A percentile compares a stretch with the other conserved stretches of the same genome.
phyloP scores from a whole-genome alignment of 2,888 invertebrate genomes.

The Netelia fuscicornis region DNA sequence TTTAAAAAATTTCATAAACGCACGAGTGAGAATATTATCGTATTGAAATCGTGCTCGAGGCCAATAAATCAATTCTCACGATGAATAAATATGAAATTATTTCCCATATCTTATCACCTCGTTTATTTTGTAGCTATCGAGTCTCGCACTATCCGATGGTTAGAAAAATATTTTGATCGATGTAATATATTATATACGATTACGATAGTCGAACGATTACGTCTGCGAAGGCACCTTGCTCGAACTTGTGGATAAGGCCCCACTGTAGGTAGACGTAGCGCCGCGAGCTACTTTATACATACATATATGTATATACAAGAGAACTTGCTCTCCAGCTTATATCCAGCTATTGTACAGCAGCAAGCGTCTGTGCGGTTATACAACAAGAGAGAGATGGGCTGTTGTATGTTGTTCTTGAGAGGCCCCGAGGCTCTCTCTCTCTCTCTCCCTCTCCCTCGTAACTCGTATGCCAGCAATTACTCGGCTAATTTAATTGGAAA shows the following conservation, averaged over 20 bases:
- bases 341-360: constrained; percentile 20
- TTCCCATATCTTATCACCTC: too few species aligned
- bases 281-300: constrained; percentile 12
- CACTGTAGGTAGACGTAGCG: constrained; percentile 32
- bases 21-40: too few species aligned
- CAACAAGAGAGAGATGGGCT: constrained; percentile 1
- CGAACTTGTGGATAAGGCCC: constrained; percentile 34
- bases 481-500: constrained; percentile 72
- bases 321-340: constrained; percentile 41
- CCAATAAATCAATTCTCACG: too few species aligned
- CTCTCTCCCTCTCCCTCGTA: constrained; percentile 37
- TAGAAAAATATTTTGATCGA: too few species aligned
- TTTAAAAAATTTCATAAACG: too few species aligned
- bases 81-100: too few species aligned
- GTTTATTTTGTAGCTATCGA: too few species aligned
- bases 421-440: constrained; percentile 24
- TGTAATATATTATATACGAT: background rate
- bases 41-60: too few species aligned
- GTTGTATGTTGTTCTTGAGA: constrained; percentile 46
- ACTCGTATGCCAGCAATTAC: constrained; percentile 70
- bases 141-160: too few species aligned
- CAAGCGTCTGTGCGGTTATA: constrained; percentile 34
- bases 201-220: background rate
- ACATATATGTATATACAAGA: background rate
- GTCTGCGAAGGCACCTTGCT: background rate